A percentile compares a stretch with the other conserved stretches of the same genome.
These are phyloP conservation scores for Melanerpes formicivorus DNA, from an alignment of 2,113 vertebrate species.

Conservation along the genomic window DNA sequence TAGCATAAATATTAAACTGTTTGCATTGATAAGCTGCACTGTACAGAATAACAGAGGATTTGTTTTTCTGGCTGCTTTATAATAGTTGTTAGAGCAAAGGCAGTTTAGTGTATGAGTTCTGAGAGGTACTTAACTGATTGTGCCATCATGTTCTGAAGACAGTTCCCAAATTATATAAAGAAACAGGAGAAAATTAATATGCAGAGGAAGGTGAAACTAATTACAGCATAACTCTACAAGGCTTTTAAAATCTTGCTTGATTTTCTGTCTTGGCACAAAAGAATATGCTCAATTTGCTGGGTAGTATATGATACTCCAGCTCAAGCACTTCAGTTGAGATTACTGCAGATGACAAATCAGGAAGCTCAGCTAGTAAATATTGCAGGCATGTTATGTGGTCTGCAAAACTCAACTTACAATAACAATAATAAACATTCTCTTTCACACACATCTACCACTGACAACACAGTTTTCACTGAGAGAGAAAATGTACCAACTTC, in stretches of 20 bases:
- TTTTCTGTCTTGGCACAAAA: slow-evolving; percentile 51
- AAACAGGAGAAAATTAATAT: slow-evolving; percentile 69
- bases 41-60: slow-evolving; percentile 62
- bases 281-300: slow-evolving; percentile 43
- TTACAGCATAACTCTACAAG: slow-evolving; percentile 56
- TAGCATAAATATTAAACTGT: slow-evolving; percentile 89
- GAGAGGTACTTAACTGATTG: slow-evolving; percentile 59
- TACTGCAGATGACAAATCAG: slow-evolving; percentile 68
- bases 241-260: slow-evolving; percentile 64
- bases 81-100: slow-evolving; percentile 54
- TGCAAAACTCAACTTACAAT: slow-evolving; percentile 44
- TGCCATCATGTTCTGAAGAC: slow-evolving; percentile 25
- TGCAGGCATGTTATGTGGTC: slow-evolving; percentile 25
- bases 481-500: background rate
- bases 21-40: slow-evolving; percentile 76
- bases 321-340: slow-evolving; percentile 54
- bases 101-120: slow-evolving; percentile 21
- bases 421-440: background rate
- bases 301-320: slow-evolving; percentile 54
- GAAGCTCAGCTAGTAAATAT: slow-evolving; percentile 45
- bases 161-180: slow-evolving; percentile 67
- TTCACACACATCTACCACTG: slow-evolving; percentile 1
- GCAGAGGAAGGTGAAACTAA: slow-evolving; percentile 67
- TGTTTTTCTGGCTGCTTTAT: slow-evolving; percentile 46
- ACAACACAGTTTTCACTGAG: background rate